Evolutionary conservation across 2,113 vertebrate genomes (phyloP), one percentile per base, ranked within the genome.

Genomic region (Phaethon lepturus): DNA sequence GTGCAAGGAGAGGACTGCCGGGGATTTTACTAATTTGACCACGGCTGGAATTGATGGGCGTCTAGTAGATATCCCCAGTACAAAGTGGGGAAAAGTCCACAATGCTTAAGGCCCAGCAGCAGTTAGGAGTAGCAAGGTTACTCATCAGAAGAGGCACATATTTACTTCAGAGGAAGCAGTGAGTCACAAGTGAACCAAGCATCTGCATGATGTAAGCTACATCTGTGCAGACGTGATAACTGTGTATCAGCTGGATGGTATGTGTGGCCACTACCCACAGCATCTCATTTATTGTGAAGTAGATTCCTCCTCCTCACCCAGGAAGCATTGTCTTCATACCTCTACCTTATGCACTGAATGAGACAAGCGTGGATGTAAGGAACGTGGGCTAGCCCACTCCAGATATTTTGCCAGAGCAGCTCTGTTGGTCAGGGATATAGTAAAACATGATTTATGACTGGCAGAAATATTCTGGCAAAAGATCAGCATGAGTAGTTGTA

Each of bases 161-260:
- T 66, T 82, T 68, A 29, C 29, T 72, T 90, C 44, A 56, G 69
- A 75, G 58, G 75, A 84, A 66, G 18, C 63, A 44, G 29, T 1
- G 4, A 68, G 64, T 72, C 63, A 17, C 18, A 29, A 38, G 11
- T 47, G 60, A 75, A 64, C 56, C 58, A 80, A 83, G 56, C 64
- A 35, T 58, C 5, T 0, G 0, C 64, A 17, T 56, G 26, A 31
- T 77, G 45, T 38, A 10, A 85, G 50, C 33, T 56, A 14, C 42
- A 5, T 59, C 40, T 68, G 6, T 83, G 63, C 40, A 62, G 58
- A 44, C 18, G 2, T 49, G 20, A 4, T 49, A 38, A 31, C 45
- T 52, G 38, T 6, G 3, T 26, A 9, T 77, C 47, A 67, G 44
- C 88, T 22, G 56, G 16, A 0, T 6, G 19, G 13, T 28, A 6